phyloP scores from a whole-genome alignment of 2,113 vertebrate species.

The Raja brachyura region DNA sequence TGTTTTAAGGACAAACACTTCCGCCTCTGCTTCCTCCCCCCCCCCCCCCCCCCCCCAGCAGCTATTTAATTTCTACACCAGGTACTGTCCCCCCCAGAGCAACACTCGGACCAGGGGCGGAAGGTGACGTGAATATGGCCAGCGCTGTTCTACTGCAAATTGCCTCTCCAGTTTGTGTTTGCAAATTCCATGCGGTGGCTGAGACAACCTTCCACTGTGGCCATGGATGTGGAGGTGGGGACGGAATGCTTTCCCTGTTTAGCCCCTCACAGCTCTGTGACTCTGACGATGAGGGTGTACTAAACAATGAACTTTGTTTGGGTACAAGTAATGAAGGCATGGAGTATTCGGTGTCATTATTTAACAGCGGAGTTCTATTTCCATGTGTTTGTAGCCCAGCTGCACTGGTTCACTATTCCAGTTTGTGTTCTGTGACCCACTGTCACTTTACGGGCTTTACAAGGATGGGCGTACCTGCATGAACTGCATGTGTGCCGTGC shows the following conservation, averaged over 20 bases:
- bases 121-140: too few species aligned
- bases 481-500: not conserved
- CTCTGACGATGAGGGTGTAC: too few species aligned
- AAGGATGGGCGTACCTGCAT: not conserved
- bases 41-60: too few species aligned
- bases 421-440: not conserved
- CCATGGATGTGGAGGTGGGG: not conserved
- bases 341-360: too few species aligned
- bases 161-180: not conserved
- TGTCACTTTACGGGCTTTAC: not conserved
- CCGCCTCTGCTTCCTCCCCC: not conserved
- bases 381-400: too few species aligned
- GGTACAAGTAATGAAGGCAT: too few species aligned
- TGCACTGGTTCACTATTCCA: too few species aligned
- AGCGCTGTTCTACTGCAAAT: not conserved
- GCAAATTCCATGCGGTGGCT: not conserved
- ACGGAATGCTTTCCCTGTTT: not conserved
- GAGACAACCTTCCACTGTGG: too few species aligned
- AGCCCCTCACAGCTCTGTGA: too few species aligned
- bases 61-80: not conserved
- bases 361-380: not conserved
- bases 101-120: not conserved
- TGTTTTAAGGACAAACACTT: constrained; percentile 1
- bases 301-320: too few species aligned
- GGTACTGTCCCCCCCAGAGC: not conserved